Evolutionary conservation across 2,113 vertebrate species (phyloP).

Genomic region (Microcebus ravelobensis): DNA sequence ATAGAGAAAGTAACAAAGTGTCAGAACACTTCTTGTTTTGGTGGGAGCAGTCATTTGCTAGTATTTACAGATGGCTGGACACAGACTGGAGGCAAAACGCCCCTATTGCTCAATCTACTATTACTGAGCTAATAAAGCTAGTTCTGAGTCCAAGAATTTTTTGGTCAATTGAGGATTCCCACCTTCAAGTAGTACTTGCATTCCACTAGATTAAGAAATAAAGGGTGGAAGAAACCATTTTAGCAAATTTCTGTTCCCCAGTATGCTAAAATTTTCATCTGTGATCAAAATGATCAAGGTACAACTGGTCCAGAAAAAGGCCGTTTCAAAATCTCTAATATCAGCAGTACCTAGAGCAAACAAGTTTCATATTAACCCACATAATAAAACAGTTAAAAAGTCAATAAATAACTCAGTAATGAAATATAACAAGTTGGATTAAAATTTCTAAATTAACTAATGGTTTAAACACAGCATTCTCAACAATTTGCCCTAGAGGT

Average conservation of each 20-base stretch:
- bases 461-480: neutral
- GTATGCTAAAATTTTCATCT: neutral
- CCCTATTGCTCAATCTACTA: neutral
- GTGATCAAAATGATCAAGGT: slow-evolving; percentile 31
- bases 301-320: neutral
- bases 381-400: slow-evolving; percentile 7
- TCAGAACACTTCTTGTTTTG: neutral
- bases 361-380: neutral
- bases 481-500: neutral
- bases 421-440: slow-evolving; percentile 43
- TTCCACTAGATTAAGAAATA: neutral
- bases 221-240: neutral
- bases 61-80: neutral
- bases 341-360: neutral
- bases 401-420: slow-evolving; percentile 9
- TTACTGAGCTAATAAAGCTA: neutral
- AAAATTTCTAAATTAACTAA: slow-evolving; percentile 46
- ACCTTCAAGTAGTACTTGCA: neutral
- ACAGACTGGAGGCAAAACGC: neutral
- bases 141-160: neutral
- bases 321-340: neutral
- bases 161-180: neutral
- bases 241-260: neutral
- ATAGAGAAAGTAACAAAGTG: neutral
- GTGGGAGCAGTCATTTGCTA: neutral